These are phyloP conservation scores for Drosophila kepulauana DNA, from an alignment of 1,140 invertebrate species.

Conservation along the genomic window DNA sequence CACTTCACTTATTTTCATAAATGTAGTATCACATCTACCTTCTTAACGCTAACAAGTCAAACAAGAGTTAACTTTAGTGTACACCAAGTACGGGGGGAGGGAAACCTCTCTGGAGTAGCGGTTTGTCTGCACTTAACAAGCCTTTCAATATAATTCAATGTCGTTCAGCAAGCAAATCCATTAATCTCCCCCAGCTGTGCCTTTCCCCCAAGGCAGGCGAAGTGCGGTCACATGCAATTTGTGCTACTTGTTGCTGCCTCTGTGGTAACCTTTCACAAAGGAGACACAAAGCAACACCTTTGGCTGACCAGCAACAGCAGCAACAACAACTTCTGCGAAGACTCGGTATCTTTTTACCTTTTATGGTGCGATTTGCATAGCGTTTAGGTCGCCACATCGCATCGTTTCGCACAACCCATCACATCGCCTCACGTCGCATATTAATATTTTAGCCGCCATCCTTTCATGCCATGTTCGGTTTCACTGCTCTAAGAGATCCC, in stretches of 20 bases:
- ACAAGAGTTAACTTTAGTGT: constrained; percentile 16
- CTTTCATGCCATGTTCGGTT: constrained; percentile 76
- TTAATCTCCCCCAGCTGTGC: constrained; percentile 54
- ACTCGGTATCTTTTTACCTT: constrained; percentile 60
- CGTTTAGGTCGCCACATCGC: constrained; percentile 66
- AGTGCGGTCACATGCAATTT: constrained; percentile 47
- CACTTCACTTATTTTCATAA: background rate
- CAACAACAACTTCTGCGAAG: constrained; percentile 25
- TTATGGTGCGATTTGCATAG: constrained; percentile 74
- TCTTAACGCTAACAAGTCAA: constrained; percentile 4
- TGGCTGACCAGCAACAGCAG: constrained; percentile 40
- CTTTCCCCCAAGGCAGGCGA: background rate
- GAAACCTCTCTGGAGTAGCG: background rate
- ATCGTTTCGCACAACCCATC: constrained; percentile 22
- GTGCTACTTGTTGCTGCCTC: constrained; percentile 68
- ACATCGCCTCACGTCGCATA: constrained; percentile 52
- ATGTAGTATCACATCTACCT: background rate
- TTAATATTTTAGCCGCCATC: constrained; percentile 70
- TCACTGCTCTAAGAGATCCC: constrained; percentile 52
- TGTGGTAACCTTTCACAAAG: constrained; percentile 50
- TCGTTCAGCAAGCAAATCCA: constrained; percentile 39
- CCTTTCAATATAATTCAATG: constrained; percentile 60
- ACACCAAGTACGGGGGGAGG: background rate
- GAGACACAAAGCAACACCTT: constrained; percentile 53
- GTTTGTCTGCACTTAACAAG: constrained; percentile 49